Evolutionary conservation across 2,113 vertebrate genomes (phyloP).

Genomic region (Lophochroa leadbeateri): DNA sequence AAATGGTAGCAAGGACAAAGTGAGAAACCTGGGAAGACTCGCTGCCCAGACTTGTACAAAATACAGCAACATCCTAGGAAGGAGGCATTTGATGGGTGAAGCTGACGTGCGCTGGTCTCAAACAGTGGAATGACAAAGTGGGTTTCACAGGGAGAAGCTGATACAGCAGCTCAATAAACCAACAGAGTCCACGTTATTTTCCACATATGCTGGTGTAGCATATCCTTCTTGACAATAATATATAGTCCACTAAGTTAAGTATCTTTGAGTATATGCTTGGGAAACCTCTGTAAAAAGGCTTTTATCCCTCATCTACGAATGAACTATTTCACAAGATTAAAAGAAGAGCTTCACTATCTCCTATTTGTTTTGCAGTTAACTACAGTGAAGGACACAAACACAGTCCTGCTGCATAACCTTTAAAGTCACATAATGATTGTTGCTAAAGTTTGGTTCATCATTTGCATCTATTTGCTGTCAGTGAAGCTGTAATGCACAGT

Average conservation of each 20-base stretch:
- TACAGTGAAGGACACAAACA: neutral
- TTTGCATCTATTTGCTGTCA: neutral
- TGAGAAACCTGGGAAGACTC: accelerated
- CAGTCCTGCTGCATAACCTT: neutral
- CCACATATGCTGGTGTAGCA: accelerated
- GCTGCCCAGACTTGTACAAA: accelerated
- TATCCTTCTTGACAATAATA: neutral
- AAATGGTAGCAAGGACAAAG: too few relatives aligned
- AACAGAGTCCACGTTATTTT: accelerated
- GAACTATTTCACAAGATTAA: neutral
- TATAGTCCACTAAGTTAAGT: neutral
- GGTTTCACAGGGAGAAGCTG: neutral
- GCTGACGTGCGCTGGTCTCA: accelerated
- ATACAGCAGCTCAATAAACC: neutral
- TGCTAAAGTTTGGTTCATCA: neutral
- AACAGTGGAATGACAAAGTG: neutral
- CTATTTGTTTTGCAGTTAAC: neutral
- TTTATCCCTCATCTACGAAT: neutral
- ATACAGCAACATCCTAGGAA: accelerated
- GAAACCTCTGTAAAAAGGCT: neutral
- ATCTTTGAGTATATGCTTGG: neutral
- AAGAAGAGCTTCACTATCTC: neutral
- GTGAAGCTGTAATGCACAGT: neutral
- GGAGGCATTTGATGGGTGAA: neutral
- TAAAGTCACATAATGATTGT: neutral